Base-by-base conservation (phyloP, 2,888 invertebrate genomes). In the Heterodera filipjevi region DNA sequence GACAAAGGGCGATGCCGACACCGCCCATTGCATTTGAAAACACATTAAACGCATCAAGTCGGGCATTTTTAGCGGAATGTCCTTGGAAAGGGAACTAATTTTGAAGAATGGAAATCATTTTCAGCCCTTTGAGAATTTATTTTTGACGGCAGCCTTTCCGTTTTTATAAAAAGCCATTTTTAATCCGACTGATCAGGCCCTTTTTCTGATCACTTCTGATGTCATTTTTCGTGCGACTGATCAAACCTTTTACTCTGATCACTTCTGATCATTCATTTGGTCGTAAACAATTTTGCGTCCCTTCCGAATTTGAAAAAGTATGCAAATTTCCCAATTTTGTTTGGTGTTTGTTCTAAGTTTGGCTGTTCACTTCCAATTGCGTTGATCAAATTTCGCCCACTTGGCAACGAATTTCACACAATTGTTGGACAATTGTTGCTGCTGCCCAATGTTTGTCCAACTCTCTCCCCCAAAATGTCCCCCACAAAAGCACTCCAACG, bases 361-460 rank as follows among this genome's bases (percentile, higher is more conserved):
- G 59, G 2, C 59, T 27, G 27, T 59, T 59, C 59, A 16, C 16
- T 49, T 39, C 12, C 59, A 59, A 59, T 27, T 30, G 59, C 59
- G 27, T 59, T 22, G 59, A n/a, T 59, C 59, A 59, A 59, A 59
- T 59, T 59, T 59, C 59, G 27, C 27, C 12, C 59, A 59, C 59
- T 59, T 59, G 59, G 59, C 59, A 59, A 59, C 19, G 59, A 59
- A 59, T 59, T 59, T 59, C 59, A 59, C 59, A 59, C 59, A 59
- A 59, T 59, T 27, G 59, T 59, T 59, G n/a, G n/a, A n/a, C n/a
- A n/a, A n/a, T n/a, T n/a, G n/a, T n/a, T n/a, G n/a, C n/a, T n/a
- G 59, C 27, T 59, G 59, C 27, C 27, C 27, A 59, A 59, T 59
- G 59, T 59, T 59, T 59, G 59, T 59, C n/a, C 59, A 59, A 8